Conservation (phyloP, 2,888 invertebrate genomes). For the Gibbula magus region DNA sequence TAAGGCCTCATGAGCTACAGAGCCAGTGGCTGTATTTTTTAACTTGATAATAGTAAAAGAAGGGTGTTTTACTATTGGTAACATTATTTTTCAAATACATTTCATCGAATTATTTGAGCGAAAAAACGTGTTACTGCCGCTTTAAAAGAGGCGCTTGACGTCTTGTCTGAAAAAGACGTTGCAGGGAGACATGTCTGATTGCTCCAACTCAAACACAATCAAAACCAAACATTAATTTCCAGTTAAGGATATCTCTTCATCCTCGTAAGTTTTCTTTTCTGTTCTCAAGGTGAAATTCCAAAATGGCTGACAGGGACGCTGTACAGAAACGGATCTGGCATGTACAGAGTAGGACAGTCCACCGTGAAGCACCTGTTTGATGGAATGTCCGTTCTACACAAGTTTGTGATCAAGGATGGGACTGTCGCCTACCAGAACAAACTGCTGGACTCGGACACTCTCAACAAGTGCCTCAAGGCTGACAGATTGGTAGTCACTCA, state of each 20-base stretch:
- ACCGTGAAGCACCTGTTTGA: conserved; percentile 88
- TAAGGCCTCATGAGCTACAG: too few species aligned
- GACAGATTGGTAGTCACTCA: conserved; percentile 85
- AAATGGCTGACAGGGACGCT: conserved; percentile 61
- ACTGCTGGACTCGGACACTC: conserved; percentile 84
- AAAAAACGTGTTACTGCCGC: too few species aligned
- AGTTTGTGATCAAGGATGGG: conserved; percentile 75
- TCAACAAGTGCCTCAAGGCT: conserved; percentile 82
- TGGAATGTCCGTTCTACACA: conserved; percentile 84
- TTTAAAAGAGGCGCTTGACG: too few species aligned
- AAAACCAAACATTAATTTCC: too few species aligned
- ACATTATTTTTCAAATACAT: too few species aligned
- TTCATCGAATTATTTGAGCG: too few species aligned
- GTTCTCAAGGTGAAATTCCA: conserved; percentile 55
- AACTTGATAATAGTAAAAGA: too few species aligned
- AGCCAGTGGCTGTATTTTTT: too few species aligned
- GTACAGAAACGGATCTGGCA: conserved; percentile 84
- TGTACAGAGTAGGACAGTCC: conserved; percentile 83
- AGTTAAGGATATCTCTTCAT: neutral
- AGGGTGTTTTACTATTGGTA: too few species aligned
- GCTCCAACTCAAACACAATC: too few species aligned
- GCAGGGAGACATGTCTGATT: too few species aligned
- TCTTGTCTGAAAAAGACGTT: too few species aligned
- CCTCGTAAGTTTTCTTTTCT: neutral
- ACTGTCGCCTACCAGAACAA: conserved; percentile 66